Percentiles rank a stretch among this genome's conserved stretches.
phyloP scores from a whole-genome alignment of 2,797 vertebrate species.

The Spheniscus humboldti region DNA sequence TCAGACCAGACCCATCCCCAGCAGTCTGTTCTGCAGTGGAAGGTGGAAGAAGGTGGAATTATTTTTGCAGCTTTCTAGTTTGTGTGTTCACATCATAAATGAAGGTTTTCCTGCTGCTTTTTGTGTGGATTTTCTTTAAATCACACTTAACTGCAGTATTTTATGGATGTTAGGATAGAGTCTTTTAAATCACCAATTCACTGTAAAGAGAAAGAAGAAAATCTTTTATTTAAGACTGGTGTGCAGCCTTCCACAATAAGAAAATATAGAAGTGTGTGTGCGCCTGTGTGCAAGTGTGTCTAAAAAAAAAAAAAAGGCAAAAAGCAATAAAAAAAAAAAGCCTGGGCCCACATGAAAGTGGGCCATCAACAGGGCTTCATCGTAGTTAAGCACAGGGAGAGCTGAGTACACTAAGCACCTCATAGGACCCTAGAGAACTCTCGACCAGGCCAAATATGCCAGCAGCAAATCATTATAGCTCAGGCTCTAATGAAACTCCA shows the following conservation, averaged over 20 bases:
- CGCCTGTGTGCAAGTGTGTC: neutral
- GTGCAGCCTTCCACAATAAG: neutral
- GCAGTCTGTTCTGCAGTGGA: neutral
- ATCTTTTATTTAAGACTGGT: neutral
- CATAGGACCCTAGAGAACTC: conserved; percentile 43
- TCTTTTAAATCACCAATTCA: neutral
- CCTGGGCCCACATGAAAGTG: neutral
- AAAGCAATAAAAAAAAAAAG: neutral
- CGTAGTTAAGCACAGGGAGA: neutral
- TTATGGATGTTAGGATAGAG: neutral
- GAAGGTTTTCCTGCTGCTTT: neutral
- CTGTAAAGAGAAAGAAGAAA: neutral
- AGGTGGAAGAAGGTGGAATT: neutral
- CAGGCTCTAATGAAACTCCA: neutral
- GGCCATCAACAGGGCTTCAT: neutral
- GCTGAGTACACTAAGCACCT: conserved; percentile 23
- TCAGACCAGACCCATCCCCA: neutral
- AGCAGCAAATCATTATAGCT: conserved; percentile 49
- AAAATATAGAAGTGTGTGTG: neutral
- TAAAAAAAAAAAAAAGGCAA: neutral
- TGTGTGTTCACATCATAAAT: neutral
- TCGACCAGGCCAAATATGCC: conserved; percentile 24
- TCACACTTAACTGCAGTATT: neutral
- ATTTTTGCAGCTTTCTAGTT: neutral
- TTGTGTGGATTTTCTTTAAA: neutral